Conservation (phyloP, 2,113 vertebrate species). For the Aegotheles bennettii region DNA sequence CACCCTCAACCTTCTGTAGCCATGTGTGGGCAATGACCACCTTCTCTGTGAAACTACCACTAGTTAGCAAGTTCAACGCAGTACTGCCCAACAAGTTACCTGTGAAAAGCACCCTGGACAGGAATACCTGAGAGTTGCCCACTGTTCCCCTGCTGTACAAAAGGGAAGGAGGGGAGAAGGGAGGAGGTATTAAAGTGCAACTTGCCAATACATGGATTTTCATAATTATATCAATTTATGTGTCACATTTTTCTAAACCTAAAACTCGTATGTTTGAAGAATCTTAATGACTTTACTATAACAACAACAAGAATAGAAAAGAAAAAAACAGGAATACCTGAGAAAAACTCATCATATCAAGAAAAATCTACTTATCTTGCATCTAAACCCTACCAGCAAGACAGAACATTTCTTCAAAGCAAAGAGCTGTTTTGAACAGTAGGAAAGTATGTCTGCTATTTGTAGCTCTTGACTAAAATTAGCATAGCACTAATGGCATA, state of each 20-base stretch:
- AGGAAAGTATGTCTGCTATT: background rate
- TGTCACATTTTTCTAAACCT: background rate
- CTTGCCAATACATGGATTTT: background rate
- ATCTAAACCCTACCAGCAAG: background rate
- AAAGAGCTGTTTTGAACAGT: background rate
- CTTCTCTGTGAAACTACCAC: background rate
- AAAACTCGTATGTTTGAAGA: background rate
- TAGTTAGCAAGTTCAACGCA: accelerated
- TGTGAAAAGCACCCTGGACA: background rate
- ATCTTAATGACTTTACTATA: background rate
- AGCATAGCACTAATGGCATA: background rate
- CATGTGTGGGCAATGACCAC: accelerated
- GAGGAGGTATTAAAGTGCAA: no score
- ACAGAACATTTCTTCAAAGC: background rate
- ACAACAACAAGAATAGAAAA: background rate
- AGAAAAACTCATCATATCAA: background rate
- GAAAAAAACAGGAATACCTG: background rate
- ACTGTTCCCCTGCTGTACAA: no score
- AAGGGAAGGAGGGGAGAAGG: no score
- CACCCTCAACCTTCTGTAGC: background rate
- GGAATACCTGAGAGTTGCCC: background rate
- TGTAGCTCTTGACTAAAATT: background rate
- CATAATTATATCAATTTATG: background rate
- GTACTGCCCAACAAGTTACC: background rate
- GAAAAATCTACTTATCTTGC: background rate